phyloP scores from a whole-genome alignment of 2,888 invertebrate genomes.

The Spisula subtruncata region DNA sequence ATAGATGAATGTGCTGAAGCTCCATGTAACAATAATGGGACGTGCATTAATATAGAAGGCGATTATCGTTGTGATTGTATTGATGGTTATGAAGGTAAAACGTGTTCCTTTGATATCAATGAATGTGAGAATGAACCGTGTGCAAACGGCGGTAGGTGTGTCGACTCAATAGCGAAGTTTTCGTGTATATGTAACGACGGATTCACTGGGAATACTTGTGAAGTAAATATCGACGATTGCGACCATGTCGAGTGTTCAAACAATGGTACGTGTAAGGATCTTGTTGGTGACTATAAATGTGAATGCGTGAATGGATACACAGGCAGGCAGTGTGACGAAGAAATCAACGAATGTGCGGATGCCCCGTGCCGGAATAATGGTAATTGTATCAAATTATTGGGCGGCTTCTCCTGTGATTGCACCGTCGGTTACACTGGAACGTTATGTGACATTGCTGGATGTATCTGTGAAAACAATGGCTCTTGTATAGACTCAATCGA shows the following conservation, averaged over 20 bases:
- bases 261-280: slow-evolving; percentile 54
- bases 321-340: slow-evolving; percentile 68
- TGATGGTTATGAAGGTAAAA: slow-evolving; percentile 59
- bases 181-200: slow-evolving; percentile 66
- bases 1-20: slow-evolving; percentile 63
- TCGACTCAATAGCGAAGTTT: slow-evolving; percentile 65
- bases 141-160: slow-evolving; percentile 63
- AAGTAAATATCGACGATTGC: slow-evolving; percentile 58
- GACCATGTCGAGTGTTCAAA: slow-evolving; percentile 24
- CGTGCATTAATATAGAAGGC: slow-evolving; percentile 41
- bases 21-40: slow-evolving; percentile 55
- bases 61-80: slow-evolving; percentile 66
- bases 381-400: slow-evolving; percentile 46
- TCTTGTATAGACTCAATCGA: slow-evolving; percentile 39
- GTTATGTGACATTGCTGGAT: slow-evolving; percentile 2
- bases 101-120: slow-evolving; percentile 72
- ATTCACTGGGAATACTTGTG: slow-evolving; percentile 64
- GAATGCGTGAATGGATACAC: slow-evolving; percentile 56
- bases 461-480: slow-evolving; percentile 63
- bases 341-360: slow-evolving; percentile 62
- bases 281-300: slow-evolving; percentile 52
- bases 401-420: slow-evolving; percentile 47
- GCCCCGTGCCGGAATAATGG: slow-evolving; percentile 53
- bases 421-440: slow-evolving; percentile 40
- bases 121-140: slow-evolving; percentile 74